phyloP scores from a whole-genome alignment of 2,888 invertebrate species.

The Corythucha ciliata region DNA sequence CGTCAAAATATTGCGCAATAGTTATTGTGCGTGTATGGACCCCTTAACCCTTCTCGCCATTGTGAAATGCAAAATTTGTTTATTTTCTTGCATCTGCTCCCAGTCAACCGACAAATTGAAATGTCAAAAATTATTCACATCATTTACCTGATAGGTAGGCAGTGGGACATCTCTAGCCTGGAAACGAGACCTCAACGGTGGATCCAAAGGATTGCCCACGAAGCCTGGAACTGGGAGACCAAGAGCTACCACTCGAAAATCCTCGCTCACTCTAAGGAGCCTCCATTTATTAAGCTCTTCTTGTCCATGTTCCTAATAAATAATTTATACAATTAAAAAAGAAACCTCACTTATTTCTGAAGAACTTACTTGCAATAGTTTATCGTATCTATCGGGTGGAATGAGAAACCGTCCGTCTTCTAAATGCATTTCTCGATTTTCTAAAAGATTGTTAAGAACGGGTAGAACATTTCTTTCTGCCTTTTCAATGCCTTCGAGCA shows the following conservation, averaged over 20 bases:
- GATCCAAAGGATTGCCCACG: slow-evolving; percentile 88
- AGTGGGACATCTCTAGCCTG: slow-evolving; percentile 77
- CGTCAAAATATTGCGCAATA: no score
- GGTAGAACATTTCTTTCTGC: slow-evolving; percentile 95
- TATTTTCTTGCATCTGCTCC: no score
- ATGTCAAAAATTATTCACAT: background rate
- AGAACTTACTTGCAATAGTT: slow-evolving; percentile 60
- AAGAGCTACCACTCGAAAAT: slow-evolving; percentile 87
- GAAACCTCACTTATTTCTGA: background rate
- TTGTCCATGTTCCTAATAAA: slow-evolving; percentile 60
- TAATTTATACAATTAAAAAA: background rate
- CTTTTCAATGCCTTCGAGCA: slow-evolving; percentile 94
- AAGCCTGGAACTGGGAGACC: slow-evolving; percentile 82
- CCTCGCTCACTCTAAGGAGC: slow-evolving; percentile 81
- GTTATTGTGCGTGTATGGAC: no score
- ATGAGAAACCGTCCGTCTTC: slow-evolving; percentile 93
- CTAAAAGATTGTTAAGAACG: slow-evolving; percentile 87
- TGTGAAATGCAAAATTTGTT: no score
- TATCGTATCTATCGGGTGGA: slow-evolving; percentile 80
- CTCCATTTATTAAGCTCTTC: slow-evolving; percentile 76
- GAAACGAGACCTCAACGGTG: slow-evolving; percentile 87
- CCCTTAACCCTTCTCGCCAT: no score
- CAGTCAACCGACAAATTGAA: no score
- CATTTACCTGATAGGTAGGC: slow-evolving; percentile 55
- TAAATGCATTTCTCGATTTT: slow-evolving; percentile 96